Base-by-base conservation (phyloP, 2,113 vertebrate genomes). In the Cinclus mexicanus region DNA sequence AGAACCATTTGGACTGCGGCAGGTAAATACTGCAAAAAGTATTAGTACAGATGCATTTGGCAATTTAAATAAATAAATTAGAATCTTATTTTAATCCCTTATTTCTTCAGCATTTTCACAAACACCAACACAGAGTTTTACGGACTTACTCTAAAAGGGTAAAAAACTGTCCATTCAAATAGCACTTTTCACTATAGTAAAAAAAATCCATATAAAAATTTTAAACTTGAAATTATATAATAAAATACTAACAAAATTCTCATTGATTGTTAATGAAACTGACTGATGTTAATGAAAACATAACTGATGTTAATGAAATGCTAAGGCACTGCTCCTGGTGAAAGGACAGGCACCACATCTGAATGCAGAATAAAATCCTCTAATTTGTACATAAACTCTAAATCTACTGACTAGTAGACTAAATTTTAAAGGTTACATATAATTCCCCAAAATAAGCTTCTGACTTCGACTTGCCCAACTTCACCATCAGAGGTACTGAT, bases 1-100 rank as follows among this genome's bases (percentile, higher is more conserved):
- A 37, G 14, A 59, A 12, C 69, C 46, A 52, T 37, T 42, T 46
- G 16, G 2, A 4, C n/a, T 0, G 0, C 11, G n/a, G 25, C 71
- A 76, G 41, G 37, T 10, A n/a, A 31, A 31, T 50, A 22, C 13
- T 24, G n/a, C 19, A 63, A 63, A 46, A 72, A n/a, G 4, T 19
- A 47, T 14, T 25, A n/a, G 17, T 46, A 25, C 12, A 35, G n/a
- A n/a, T 2, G 3, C 6, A 75, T 21, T 31, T 11, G 8, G 9
- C 12, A 23, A 57, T 44, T 71, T 53, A 49, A 56, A 42, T 12
- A 50, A 49, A 59, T 7, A 25, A 61, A 41, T 31, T 14, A 60
- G 56, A 39, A 23, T 19, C 5, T n/a, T 55, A 1, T 10, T 50
- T 75, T 78, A 56, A 44, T 56, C 26, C 8, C 71, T 68, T 68